Evolutionary conservation across 2,113 vertebrate genomes (phyloP), one percentile per base, ranked within the genome.

Genomic region (Gymnarchus niloticus): DNA sequence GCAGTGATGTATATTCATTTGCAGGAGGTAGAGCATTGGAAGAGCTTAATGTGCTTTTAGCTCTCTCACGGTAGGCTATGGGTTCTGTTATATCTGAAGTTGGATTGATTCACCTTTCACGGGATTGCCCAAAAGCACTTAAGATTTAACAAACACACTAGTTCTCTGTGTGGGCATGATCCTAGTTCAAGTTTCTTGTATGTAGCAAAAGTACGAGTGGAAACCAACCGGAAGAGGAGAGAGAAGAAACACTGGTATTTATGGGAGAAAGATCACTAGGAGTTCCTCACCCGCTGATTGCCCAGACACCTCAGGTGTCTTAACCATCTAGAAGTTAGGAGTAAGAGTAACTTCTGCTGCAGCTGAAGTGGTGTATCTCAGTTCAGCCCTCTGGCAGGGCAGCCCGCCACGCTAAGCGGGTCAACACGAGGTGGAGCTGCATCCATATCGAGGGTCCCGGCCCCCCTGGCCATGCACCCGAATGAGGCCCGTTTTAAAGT

Each of bases 401-500:
- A 41, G 33, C 65, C 65, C 1, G 14, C n/a, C n/a, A n/a, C n/a
- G n/a, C n/a, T n/a, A 73, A 17, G 65, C 33, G 14, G 12, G 3
- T 5, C 65, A 19, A 14, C 33, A 7, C 25, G 6, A 9, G 56
- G 56, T 44, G 1, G 37, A 19, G 83, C 19, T 33, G 81, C 33
- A 52, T 54, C 19, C 21, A 65, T n/a, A 46, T 19, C 23, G 33
- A 84, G 46, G 61, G 61, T 25, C 28, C 61, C 61, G 33, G 1
- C 3, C 37, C 33, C 12, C 12, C 2, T 14, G 52, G 8, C 12
- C 52, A 9, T 17, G 52, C 10, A 54, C 52, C 10, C 33, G 6
- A 33, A 33, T 83, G 48, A 23, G 83, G 88, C 69, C 77, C 14
- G 61, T 88, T 87, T 86, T n/a, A 46, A 48, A 80, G 87, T 77